Conservation (phyloP, 2,113 vertebrate species). For the Steatornis caripensis region DNA sequence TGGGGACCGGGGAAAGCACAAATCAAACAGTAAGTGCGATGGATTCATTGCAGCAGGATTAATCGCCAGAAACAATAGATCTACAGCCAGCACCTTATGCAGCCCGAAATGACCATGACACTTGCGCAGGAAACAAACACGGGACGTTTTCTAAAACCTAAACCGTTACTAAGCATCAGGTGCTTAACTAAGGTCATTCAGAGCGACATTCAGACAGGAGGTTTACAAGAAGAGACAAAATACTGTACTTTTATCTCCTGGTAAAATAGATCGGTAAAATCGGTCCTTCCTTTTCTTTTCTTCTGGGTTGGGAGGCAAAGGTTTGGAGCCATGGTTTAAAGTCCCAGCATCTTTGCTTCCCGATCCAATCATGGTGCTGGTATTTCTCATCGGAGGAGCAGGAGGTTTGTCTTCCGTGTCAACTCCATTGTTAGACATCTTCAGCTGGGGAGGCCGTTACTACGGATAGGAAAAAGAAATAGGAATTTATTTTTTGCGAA, state of each 20-base stretch:
- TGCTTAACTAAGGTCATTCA: neutral
- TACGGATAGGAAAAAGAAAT: neutral
- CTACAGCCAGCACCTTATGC: neutral
- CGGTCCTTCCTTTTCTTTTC: constrained; percentile 94
- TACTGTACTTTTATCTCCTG: constrained; percentile 91
- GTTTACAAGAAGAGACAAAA: neutral
- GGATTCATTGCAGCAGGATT: neutral
- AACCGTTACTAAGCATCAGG: neutral
- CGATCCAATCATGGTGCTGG: constrained; percentile 93
- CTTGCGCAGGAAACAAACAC: neutral
- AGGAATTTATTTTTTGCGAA: neutral
- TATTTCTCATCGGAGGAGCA: constrained; percentile 95
- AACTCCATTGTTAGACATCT: constrained; percentile 93
- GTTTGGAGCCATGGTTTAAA: constrained; percentile 92
- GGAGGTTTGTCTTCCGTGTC: constrained; percentile 95
- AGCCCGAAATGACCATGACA: neutral
- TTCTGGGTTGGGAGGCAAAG: constrained; percentile 92
- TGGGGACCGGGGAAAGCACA: neutral
- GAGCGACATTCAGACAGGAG: neutral
- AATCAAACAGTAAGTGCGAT: neutral
- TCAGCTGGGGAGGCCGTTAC: constrained; percentile 68
- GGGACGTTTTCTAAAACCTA: neutral
- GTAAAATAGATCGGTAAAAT: constrained; percentile 89
- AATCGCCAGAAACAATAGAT: neutral
- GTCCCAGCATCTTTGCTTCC: constrained; percentile 84